Conservation (phyloP, 2,113 vertebrate species). For the Phrynosoma blainvillii region DNA sequence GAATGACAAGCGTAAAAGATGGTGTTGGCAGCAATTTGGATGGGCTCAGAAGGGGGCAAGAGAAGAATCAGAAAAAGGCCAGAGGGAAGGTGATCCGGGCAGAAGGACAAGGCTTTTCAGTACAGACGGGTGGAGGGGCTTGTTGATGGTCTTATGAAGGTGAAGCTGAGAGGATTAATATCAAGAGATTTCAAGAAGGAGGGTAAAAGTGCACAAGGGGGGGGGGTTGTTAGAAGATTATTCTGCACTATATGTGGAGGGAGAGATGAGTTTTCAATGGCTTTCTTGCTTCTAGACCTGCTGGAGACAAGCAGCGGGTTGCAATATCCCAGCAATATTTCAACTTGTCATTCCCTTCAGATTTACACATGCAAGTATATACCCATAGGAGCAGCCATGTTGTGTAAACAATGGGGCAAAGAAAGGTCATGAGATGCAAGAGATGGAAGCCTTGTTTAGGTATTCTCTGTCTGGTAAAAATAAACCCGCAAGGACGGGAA, state of each 20-base stretch:
- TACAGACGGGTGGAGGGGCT: slow-evolving; percentile 24
- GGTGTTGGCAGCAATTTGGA: neutral
- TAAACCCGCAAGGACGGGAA: neutral
- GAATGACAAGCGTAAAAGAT: slow-evolving; percentile 4
- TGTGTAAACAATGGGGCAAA: neutral
- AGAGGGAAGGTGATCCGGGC: slow-evolving; percentile 26
- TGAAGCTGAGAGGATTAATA: slow-evolving; percentile 59
- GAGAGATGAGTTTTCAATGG: slow-evolving; percentile 39
- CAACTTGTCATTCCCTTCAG: neutral
- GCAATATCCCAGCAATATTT: neutral
- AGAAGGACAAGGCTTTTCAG: slow-evolving; percentile 22
- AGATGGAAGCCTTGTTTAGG: neutral
- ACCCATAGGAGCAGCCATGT: neutral
- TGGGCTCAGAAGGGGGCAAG: neutral
- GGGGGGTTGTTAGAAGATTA: slow-evolving; percentile 23
- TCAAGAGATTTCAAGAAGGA: slow-evolving; percentile 52
- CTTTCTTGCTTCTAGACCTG: neutral
- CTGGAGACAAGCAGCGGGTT: neutral
- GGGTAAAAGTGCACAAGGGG: neutral
- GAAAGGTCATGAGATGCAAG: neutral
- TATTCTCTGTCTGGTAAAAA: neutral
- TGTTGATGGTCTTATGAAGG: slow-evolving; percentile 37
- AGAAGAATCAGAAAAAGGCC: neutral
- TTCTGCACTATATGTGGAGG: slow-evolving; percentile 39
- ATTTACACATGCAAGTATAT: neutral